These are phyloP conservation scores for Didymodactylos carnosus DNA, from an alignment of 2,888 invertebrate species.

Conservation along the genomic window DNA sequence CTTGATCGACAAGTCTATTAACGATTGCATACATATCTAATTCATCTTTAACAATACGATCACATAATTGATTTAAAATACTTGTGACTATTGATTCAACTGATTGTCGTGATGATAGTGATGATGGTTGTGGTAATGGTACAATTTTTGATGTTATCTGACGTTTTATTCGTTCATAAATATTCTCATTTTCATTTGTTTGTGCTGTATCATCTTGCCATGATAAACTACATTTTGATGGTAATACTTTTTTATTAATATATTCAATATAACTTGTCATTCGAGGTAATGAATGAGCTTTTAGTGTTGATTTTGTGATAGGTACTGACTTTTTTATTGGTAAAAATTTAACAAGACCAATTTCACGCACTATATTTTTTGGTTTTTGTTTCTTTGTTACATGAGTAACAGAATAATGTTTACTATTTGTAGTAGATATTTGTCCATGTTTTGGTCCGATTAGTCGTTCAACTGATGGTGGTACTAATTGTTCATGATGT, in stretches of 20 bases:
- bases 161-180: background rate
- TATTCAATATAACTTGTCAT: conserved; percentile 4
- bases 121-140: background rate
- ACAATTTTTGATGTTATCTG: background rate
- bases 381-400: no score
- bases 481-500: background rate
- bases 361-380: background rate
- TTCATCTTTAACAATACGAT: background rate
- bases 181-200: background rate
- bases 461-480: background rate
- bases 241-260: conserved; percentile 23
- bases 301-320: no score
- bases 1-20: background rate
- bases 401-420: no score
- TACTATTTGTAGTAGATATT: background rate
- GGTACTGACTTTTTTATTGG: no score
- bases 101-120: background rate
- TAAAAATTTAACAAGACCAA: no score
- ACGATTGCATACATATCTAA: background rate
- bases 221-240: conserved; percentile 28
- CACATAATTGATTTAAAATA: no score
- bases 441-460: background rate
- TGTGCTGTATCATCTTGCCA: conserved; percentile 26
- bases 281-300: conserved; percentile 2
- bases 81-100: background rate